phyloP scores from a whole-genome alignment of 2,797 vertebrate genomes.

The Scolopax bukidnonensis region DNA sequence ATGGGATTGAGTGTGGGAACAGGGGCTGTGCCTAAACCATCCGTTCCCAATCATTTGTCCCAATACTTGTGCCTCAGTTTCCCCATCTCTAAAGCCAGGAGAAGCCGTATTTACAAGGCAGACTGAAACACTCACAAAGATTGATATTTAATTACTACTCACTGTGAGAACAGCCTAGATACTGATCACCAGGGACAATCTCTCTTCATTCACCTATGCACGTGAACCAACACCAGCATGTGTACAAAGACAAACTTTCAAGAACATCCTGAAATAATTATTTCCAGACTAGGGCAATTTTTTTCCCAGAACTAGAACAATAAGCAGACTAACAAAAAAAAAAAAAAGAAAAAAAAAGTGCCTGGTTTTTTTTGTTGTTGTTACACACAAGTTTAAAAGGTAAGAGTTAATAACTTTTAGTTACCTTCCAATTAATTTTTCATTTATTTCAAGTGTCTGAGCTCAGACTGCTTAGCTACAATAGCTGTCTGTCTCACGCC shows the following conservation, averaged over 20 bases:
- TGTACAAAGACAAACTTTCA: not conserved
- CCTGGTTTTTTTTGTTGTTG: too few relatives aligned
- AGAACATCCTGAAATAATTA: not conserved
- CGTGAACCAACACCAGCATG: not conserved
- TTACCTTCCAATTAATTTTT: not conserved
- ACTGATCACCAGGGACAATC: not conserved
- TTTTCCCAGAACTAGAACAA: not conserved
- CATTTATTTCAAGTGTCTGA: not conserved
- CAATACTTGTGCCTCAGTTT: not conserved
- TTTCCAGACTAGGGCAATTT: not conserved
- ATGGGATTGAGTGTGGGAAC: not conserved
- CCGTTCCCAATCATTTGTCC: not conserved
- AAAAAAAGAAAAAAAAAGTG: too few relatives aligned
- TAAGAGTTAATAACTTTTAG: not conserved
- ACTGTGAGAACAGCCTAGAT: not conserved
- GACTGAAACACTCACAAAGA: not conserved
- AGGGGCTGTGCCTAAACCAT: not conserved
- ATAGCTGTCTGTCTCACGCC: not conserved
- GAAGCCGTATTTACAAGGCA: not conserved
- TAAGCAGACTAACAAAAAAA: not conserved
- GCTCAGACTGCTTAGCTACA: not conserved
- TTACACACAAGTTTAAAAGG: not conserved
- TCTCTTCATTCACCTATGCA: not conserved
- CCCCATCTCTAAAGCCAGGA: not conserved
- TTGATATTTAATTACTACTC: not conserved